A percentile compares a stretch with the other conserved stretches of the same genome.
Evolutionary conservation across 2,113 vertebrate genomes (phyloP).

Genomic region (Saguinus imperator): DNA sequence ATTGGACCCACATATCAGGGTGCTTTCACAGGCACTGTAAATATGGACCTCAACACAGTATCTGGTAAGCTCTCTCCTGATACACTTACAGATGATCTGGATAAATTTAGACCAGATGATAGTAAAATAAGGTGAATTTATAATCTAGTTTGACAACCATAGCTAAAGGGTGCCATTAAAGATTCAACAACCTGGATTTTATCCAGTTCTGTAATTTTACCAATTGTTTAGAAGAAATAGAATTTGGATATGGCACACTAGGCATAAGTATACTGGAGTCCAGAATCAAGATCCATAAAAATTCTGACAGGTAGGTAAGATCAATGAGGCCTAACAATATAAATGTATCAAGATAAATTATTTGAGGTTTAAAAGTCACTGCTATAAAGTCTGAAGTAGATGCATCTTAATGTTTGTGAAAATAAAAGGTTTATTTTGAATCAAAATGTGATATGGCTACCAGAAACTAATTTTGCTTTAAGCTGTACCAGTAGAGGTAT

Average conservation of each 20-base stretch:
- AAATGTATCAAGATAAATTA: not conserved
- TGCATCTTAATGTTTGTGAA: not conserved
- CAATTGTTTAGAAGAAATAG: constrained; percentile 24
- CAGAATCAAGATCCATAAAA: constrained; percentile 24
- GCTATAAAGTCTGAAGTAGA: not conserved
- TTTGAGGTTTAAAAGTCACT: not conserved
- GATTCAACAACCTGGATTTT: not conserved
- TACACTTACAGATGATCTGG: not conserved
- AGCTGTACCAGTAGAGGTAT: not conserved
- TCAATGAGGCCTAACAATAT: not conserved
- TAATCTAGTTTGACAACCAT: not conserved
- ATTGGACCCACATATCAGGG: not conserved
- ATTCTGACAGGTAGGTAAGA: not conserved
- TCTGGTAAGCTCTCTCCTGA: not conserved
- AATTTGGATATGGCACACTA: not conserved
- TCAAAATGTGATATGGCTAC: not conserved
- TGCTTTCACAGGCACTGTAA: not conserved
- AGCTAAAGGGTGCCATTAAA: not conserved
- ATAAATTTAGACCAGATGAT: not conserved
- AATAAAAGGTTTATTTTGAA: constrained; percentile 26
- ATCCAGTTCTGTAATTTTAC: not conserved
- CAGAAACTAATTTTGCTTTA: constrained; percentile 33
- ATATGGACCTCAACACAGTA: not conserved
- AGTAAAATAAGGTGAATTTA: not conserved
- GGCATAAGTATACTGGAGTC: not conserved